Conservation (phyloP, 1,140 invertebrate genomes). For the Batillaria attramentaria region DNA sequence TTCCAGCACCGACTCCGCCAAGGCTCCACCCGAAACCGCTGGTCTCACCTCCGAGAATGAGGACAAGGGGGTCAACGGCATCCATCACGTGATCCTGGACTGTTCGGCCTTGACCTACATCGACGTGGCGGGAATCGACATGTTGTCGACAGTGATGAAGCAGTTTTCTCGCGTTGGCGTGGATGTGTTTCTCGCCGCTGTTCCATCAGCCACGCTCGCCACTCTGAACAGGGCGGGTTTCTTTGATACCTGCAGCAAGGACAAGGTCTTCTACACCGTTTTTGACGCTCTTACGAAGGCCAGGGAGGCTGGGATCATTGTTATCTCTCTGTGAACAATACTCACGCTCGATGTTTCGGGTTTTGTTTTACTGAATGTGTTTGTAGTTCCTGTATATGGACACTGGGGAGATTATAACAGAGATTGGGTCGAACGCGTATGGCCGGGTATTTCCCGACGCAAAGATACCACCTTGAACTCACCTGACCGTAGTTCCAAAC, state of each 20-base stretch:
- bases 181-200: conserved; percentile 39
- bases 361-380: too few relatives aligned
- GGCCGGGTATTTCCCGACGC: too few relatives aligned
- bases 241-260: conserved; percentile 28
- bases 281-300: conserved; percentile 24
- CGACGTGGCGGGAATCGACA: conserved; percentile 60
- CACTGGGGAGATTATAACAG: too few relatives aligned
- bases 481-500: too few relatives aligned
- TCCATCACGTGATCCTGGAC: conserved; percentile 59
- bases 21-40: background rate
- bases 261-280: conserved; percentile 19
- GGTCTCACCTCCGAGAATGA: background rate
- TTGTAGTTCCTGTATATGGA: too few relatives aligned
- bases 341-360: too few relatives aligned
- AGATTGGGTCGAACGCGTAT: too few relatives aligned
- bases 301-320: too few relatives aligned
- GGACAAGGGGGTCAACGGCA: background rate
- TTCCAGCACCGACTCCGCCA: conserved; percentile 7
- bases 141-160: conserved; percentile 50
- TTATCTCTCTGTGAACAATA: too few relatives aligned
- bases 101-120: conserved; percentile 63
- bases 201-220: conserved; percentile 34
- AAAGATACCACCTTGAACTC: too few relatives aligned
- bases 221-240: conserved; percentile 42
- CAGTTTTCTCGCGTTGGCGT: conserved; percentile 43